Percentiles rank a stretch among this genome's conserved stretches.
Conservation (phyloP, 2,113 vertebrate species). For the Heterotis niloticus region DNA sequence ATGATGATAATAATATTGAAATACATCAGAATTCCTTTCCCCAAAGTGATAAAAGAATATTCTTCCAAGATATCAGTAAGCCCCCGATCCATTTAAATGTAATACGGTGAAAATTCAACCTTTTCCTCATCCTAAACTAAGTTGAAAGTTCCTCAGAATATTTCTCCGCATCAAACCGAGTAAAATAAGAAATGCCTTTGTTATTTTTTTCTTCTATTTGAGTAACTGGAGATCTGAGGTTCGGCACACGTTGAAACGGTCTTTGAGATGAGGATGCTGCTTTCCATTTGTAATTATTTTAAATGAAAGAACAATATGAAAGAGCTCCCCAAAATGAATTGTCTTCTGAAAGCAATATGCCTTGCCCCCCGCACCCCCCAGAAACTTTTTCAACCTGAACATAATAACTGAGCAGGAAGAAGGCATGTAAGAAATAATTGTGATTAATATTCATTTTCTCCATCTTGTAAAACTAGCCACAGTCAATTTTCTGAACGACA, state of each 20-base stretch:
- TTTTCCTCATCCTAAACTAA: too few relatives aligned
- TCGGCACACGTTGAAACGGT: neutral
- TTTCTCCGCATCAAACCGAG: neutral
- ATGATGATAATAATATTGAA: too few relatives aligned
- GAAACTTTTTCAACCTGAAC: neutral
- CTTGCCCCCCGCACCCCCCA: neutral
- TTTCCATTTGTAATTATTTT: neutral
- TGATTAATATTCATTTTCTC: conserved; percentile 10
- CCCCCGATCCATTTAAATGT: too few relatives aligned
- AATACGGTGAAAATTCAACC: too few relatives aligned
- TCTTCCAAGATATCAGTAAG: too few relatives aligned
- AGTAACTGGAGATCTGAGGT: neutral
- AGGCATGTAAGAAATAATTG: neutral
- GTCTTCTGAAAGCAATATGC: neutral
- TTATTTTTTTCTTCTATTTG: neutral
- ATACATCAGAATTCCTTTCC: too few relatives aligned
- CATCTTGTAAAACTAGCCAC: neutral
- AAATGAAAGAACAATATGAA: neutral
- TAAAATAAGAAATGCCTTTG: neutral
- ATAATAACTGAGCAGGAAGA: neutral
- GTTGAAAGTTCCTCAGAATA: neutral
- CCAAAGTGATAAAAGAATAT: too few relatives aligned
- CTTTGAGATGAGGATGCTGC: neutral
- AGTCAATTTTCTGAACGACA: neutral
- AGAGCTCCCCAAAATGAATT: neutral